These are phyloP conservation scores for Geotrupes spiniger DNA, from an alignment of 2,888 invertebrate species.

Conservation along the genomic window DNA sequence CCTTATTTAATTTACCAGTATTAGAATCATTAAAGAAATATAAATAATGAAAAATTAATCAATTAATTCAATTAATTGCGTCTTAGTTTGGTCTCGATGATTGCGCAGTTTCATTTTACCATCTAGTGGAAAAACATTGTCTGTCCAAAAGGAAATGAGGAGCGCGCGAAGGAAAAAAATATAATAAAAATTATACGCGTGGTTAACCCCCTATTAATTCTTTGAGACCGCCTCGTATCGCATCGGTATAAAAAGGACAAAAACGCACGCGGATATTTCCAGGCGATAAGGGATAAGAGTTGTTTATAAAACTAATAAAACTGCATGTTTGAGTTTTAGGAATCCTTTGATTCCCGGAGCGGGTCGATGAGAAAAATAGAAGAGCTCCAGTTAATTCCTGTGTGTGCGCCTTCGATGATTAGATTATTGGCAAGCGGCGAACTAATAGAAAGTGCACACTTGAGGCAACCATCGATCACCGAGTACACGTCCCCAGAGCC, in stretches of 20 bases:
- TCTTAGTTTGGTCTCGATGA: no score
- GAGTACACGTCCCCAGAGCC: slow-evolving; percentile 6
- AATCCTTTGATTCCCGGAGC: slow-evolving; percentile 32
- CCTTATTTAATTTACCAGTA: no score
- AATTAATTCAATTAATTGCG: no score
- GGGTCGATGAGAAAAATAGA: slow-evolving; percentile 24
- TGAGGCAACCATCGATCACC: slow-evolving; percentile 37
- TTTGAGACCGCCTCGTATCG: slow-evolving; percentile 21
- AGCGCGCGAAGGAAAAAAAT: not conserved
- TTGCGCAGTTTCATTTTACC: no score
- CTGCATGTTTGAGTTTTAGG: slow-evolving; percentile 29
- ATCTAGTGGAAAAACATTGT: no score
- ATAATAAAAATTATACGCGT: slow-evolving; percentile 19
- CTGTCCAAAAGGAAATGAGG: no score
- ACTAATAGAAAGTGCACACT: slow-evolving; percentile 41
- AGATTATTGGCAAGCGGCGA: slow-evolving; percentile 38
- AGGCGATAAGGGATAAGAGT: slow-evolving; percentile 23
- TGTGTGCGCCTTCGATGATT: slow-evolving; percentile 36
- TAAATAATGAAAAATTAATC: no score
- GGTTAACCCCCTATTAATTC: slow-evolving; percentile 22
- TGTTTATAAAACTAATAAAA: slow-evolving; percentile 28
- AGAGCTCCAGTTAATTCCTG: slow-evolving; percentile 28
- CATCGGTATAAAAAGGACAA: slow-evolving; percentile 11
- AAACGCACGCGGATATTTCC: slow-evolving; percentile 18
- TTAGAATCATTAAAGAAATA: no score